A percentile compares a stretch with the other conserved stretches of the same genome.
Conservation (phyloP, 2,113 vertebrate genomes). For the Triplophysa rosa region DNA sequence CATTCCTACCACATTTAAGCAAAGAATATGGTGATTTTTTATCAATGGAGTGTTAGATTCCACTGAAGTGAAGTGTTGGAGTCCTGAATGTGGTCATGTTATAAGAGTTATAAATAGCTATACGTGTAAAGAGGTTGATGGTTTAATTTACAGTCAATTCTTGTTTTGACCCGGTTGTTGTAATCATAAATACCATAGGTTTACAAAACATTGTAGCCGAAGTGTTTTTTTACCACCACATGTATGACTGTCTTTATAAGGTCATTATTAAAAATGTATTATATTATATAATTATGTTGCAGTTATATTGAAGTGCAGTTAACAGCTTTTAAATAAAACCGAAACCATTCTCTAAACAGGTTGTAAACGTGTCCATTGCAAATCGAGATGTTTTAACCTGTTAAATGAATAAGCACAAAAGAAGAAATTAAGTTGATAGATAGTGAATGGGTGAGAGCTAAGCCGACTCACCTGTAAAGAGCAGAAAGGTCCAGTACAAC, state of each 20-base stretch:
- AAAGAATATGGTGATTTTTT: not conserved
- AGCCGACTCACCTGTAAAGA: conserved; percentile 69
- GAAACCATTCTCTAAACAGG: too few relatives aligned
- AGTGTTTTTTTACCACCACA: too few relatives aligned
- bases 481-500: conserved; percentile 62
- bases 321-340: too few relatives aligned
- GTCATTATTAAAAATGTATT: too few relatives aligned
- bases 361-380: not conserved
- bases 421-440: not conserved
- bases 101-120: not conserved
- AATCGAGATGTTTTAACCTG: not conserved
- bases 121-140: not conserved
- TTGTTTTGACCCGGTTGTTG: too few relatives aligned
- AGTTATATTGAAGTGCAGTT: too few relatives aligned
- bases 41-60: conserved; percentile 27
- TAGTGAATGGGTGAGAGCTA: not conserved
- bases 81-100: not conserved
- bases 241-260: too few relatives aligned
- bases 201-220: too few relatives aligned
- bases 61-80: conserved; percentile 21
- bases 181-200: too few relatives aligned
- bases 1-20: not conserved
- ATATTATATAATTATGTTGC: too few relatives aligned
- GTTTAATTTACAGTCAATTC: too few relatives aligned
- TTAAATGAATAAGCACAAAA: not conserved